Evolutionary conservation across 2,113 vertebrate species (phyloP), one percentile per base, ranked within the genome.

Genomic region (Eubucco bourcierii): DNA sequence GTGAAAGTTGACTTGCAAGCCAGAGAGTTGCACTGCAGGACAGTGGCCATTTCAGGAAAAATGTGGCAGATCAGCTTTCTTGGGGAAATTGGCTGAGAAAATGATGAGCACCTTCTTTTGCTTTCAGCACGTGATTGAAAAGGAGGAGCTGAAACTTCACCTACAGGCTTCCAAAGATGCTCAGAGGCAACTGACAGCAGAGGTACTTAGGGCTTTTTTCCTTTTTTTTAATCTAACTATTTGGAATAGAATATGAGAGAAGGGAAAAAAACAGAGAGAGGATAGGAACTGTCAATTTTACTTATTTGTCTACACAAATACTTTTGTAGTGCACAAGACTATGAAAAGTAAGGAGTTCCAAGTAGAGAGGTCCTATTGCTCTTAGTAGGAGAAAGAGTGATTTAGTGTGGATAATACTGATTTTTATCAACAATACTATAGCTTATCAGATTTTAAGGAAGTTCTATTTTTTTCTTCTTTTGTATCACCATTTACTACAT

Each of bases 91-190:
- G 7, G 60, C 74, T 52, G 73, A 59, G 55, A 88, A 80, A 91
- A 89, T 94, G 20, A 93, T 53, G 34, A 67, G 18, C 6, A 9
- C 9, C 9, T 76, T 91, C 97, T 80, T 97, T 34, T 97, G 71
- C 84, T 79, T 88, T 73, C 93, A 99, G 99, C 97, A 99, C 95
- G 98, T 99, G 29, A 97, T 99, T 95, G 99, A 99, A 97, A 99
- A 99, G 77, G 99, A 99, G 89, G 99, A 99, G 96, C 97, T 99
- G 85, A 98, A 98, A 96, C 98, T 99, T 95, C 99, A 99, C 86
- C 97, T 99, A 55, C 98, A 99, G 95, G 99, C 99, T 79, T 99
- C 99, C 76, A 99, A 99, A 97, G 99, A 99, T 52, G 98, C 99
- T 84, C 99, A 99, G 96, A 97, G 99, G 52, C 98, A 99, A 75